Conservation (phyloP, 2,888 invertebrate genomes). For the Erebia aethiops region DNA sequence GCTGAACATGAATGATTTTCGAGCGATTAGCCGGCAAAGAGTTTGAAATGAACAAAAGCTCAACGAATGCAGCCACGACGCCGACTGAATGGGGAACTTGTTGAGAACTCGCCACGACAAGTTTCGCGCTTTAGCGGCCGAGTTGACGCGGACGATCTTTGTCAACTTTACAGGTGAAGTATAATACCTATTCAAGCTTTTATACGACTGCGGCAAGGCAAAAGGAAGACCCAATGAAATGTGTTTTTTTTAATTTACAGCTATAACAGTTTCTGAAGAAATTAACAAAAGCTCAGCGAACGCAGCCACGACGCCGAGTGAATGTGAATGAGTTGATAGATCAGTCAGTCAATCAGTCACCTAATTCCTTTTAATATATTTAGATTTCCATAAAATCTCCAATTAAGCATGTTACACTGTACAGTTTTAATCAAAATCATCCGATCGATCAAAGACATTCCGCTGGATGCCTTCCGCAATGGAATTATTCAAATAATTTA, state of each 20-base stretch:
- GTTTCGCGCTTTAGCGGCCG: neutral
- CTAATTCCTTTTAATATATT: too few species aligned
- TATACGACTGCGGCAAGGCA: too few species aligned
- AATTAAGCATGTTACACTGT: neutral
- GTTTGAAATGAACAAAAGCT: constrained; percentile 9
- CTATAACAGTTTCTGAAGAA: too few species aligned
- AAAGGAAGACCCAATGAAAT: too few species aligned
- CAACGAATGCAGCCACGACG: neutral
- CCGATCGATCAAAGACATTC: constrained; percentile 12
- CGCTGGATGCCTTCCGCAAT: neutral
- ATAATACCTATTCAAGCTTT: neutral
- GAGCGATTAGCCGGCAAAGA: neutral
- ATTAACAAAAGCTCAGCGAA: too few species aligned
- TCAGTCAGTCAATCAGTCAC: too few species aligned
- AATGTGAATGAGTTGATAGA: neutral
- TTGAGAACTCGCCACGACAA: neutral
- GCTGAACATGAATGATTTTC: neutral
- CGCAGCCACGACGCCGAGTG: neutral
- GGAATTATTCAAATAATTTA: constrained; percentile 16
- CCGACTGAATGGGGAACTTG: neutral
- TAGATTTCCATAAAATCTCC: too few species aligned
- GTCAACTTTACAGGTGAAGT: neutral
- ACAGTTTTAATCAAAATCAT: constrained; percentile 9
- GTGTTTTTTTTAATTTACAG: too few species aligned
- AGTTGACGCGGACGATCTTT: constrained; percentile 2